Evolutionary conservation across 2,888 invertebrate genomes (phyloP), one percentile per base, ranked within the genome.

Genomic region (Venustoraphidia nigricollis): DNA sequence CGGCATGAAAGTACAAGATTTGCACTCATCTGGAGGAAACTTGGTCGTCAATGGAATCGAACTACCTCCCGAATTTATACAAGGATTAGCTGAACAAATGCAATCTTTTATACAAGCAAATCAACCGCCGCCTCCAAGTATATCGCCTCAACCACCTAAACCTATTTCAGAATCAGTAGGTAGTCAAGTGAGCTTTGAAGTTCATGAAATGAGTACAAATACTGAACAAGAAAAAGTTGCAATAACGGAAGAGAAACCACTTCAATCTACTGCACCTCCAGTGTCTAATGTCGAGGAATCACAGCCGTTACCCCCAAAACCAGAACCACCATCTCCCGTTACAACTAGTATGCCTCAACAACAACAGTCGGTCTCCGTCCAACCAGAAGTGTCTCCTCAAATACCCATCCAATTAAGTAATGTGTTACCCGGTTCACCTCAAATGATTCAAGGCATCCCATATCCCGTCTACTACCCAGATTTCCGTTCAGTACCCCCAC

Each of bases 1-100:
- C 56, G 77, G 80, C 36, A 72, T 89, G 53, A 79, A 77, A 53
- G 78, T 85, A 0, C 74, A 80, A 45, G 86, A 88, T 59, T 67
- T 87, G 51, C 77, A 77, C 56, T 81, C 83, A 8, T 79, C 77
- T 59, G 76, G 78, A 0, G 82, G 82, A 0, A 77, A 79, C 54
- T 69, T 83, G 52, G 74, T 76, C 46, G 73, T 82, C 1, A 76
- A 76, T 56, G 81, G 80, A 48, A 73, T 84, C 44, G 80, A 81
- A 60, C 70, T 83, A 55, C 80, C 81, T 1, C 75, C 79, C 34
- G 77, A 77, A 8, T 75, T 83, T 47, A 77, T 83, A 46, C 79
- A 81, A 56, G 77, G 80, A 58, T 75, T 81, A 48, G 74, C 82
- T 2, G 71, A 68, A 53, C 68, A 69, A 37, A 62, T 73, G 8